These are phyloP conservation scores for Elachura formosa DNA, from an alignment of 2,113 vertebrate genomes.

Conservation along the genomic window DNA sequence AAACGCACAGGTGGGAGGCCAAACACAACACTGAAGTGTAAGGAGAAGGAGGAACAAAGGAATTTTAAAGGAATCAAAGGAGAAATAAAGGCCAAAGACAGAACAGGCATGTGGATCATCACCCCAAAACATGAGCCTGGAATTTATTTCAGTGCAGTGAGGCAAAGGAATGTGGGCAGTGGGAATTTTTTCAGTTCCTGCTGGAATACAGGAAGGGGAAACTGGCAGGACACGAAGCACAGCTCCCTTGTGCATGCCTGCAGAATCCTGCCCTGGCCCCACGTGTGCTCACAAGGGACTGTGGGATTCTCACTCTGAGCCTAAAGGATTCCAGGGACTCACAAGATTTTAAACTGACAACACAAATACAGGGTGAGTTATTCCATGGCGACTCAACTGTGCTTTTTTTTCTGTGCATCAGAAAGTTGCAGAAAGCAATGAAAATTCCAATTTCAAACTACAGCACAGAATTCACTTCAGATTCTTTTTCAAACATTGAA, in stretches of 20 bases:
- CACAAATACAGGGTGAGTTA: background rate
- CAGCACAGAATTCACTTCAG: fast-evolving
- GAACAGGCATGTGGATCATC: background rate
- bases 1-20: background rate
- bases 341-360: background rate
- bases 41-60: background rate
- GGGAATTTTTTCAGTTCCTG: background rate
- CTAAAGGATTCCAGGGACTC: background rate
- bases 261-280: background rate
- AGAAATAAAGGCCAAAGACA: background rate
- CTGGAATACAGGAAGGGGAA: background rate
- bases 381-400: background rate
- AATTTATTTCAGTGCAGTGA: background rate
- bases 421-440: background rate
- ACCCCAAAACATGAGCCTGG: background rate
- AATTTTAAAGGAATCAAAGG: background rate
- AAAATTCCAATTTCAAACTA: background rate
- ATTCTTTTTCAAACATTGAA: background rate
- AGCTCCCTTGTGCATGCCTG: background rate
- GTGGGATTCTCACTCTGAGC: background rate
- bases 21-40: background rate
- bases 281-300: background rate
- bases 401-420: too few relatives aligned
- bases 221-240: background rate
- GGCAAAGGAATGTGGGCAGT: background rate